phyloP scores from a whole-genome alignment of 1,140 invertebrate species.

The Lepidotrigona ventralis region DNA sequence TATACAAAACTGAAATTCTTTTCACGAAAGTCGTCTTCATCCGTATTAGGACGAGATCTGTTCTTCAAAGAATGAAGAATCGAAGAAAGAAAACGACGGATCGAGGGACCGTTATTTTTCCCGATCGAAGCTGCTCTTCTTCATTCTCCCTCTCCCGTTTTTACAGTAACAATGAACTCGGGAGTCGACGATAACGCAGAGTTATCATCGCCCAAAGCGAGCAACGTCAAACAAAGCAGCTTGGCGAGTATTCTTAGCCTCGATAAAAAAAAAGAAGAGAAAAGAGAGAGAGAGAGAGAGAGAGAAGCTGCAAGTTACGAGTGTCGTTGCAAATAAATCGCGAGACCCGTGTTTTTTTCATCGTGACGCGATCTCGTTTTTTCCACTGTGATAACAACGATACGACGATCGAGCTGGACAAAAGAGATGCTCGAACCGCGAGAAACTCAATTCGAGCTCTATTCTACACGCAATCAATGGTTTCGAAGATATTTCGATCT shows the following conservation, averaged over 20 bases:
- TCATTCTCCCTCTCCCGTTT: background rate
- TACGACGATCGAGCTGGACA: background rate
- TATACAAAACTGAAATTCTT: no score
- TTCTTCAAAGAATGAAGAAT: background rate
- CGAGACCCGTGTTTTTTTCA: conserved; percentile 21
- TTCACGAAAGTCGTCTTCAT: no score
- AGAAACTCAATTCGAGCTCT: background rate
- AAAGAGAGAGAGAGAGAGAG: background rate
- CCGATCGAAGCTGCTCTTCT: background rate
- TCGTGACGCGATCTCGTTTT: conserved; percentile 13
- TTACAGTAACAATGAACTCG: background rate
- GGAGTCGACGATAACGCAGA: background rate
- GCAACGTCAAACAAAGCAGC: conserved; percentile 31
- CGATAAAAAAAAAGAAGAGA: conserved; percentile 14
- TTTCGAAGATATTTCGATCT: no score
- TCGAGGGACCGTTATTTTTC: background rate
- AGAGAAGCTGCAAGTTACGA: conserved; percentile 27
- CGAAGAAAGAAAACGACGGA: background rate
- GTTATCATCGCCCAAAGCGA: conserved; percentile 26
- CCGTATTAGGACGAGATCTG: background rate
- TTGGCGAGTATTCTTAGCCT: conserved; percentile 32
- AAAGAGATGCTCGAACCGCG: background rate
- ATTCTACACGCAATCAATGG: no score
- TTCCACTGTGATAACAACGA: conserved; percentile 1
- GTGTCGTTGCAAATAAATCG: conserved; percentile 44